Conservation (phyloP, 2,113 vertebrate genomes). For the Salminus brasiliensis region DNA sequence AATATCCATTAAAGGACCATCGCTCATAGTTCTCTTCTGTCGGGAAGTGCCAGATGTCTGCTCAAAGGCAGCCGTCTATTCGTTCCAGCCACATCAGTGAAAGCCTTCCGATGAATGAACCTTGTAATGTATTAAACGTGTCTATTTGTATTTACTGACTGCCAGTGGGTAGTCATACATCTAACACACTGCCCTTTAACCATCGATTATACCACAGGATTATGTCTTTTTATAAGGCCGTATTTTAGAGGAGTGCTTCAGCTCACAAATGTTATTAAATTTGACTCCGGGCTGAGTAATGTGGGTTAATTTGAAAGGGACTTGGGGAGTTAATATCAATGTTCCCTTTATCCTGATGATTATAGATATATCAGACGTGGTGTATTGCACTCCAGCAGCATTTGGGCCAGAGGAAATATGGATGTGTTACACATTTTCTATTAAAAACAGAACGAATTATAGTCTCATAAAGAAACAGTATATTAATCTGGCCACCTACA, state of each 20-base stretch:
- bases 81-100: neutral
- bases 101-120: slow-evolving; percentile 4
- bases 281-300: slow-evolving; percentile 11
- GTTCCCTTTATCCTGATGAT: slow-evolving; percentile 15
- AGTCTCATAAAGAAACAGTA: neutral
- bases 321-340: slow-evolving; percentile 45
- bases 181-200: neutral
- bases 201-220: neutral
- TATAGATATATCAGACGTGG: slow-evolving; percentile 4
- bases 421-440: neutral
- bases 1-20: slow-evolving; percentile 32
- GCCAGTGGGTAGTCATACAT: neutral
- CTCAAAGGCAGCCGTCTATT: slow-evolving; percentile 12
- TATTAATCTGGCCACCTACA: slow-evolving; percentile 3
- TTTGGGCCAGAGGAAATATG: neutral
- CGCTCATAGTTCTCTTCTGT: slow-evolving; percentile 27
- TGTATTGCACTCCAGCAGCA: neutral
- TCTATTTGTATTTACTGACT: neutral
- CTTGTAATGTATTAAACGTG: slow-evolving; percentile 1
- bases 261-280: slow-evolving; percentile 12
- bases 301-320: slow-evolving; percentile 58
- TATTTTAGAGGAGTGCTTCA: neutral
- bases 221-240: neutral
- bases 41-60: slow-evolving; percentile 5
- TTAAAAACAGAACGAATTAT: slow-evolving; percentile 10